A percentile compares a stretch with the other conserved stretches of the same genome.
These are phyloP conservation scores for Mormyrus iriodes DNA, from an alignment of 2,113 vertebrate species.

Conservation along the genomic window DNA sequence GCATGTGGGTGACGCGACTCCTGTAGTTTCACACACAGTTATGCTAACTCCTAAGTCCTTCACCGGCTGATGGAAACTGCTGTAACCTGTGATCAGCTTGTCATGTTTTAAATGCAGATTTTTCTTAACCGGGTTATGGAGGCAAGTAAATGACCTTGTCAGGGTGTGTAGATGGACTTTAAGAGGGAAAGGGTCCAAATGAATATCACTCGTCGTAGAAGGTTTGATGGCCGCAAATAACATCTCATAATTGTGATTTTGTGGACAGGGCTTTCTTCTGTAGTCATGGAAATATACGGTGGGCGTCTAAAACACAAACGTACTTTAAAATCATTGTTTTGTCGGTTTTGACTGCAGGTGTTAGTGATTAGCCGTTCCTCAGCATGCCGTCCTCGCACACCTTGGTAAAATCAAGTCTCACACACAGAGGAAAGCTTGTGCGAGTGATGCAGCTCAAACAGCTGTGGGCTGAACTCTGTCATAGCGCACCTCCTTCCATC, in stretches of 20 bases:
- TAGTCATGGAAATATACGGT: background rate
- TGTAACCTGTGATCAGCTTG: background rate
- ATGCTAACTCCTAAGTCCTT: background rate
- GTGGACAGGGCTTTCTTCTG: background rate
- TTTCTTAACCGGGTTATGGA: background rate
- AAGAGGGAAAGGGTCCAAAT: background rate
- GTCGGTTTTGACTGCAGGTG: background rate
- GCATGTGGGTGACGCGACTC: background rate
- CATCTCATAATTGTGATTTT: background rate
- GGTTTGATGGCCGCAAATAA: background rate
- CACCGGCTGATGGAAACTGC: background rate
- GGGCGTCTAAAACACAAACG: background rate
- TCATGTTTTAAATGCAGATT: background rate
- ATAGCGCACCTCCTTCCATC: background rate
- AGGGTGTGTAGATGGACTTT: background rate
- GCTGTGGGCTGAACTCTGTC: constrained; percentile 23
- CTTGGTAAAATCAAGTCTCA: background rate
- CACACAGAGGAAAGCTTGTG: constrained; percentile 9
- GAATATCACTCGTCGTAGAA: background rate
- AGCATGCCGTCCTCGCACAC: background rate
- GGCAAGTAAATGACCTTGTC: background rate
- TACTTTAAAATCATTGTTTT: background rate
- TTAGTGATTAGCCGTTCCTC: background rate
- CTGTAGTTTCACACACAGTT: background rate
- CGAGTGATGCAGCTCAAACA: constrained; percentile 26